A percentile compares a stretch with the other conserved stretches of the same genome.
phyloP scores from a whole-genome alignment of 2,888 invertebrate species.

The Callyntrura guangdongensis region DNA sequence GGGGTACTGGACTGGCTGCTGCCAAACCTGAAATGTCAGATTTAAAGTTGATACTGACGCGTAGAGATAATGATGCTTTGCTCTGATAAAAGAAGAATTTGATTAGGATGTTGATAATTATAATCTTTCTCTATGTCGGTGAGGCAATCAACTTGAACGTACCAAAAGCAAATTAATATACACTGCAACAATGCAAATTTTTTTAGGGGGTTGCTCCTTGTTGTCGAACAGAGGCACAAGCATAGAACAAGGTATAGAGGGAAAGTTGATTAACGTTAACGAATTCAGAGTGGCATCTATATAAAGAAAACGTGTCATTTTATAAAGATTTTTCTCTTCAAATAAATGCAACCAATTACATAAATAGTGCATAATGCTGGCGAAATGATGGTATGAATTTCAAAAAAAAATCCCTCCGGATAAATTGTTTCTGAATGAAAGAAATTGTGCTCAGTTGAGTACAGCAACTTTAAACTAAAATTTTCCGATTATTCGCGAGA shows the following conservation, averaged over 20 bases:
- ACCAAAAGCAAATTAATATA: not conserved
- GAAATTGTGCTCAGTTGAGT: not conserved
- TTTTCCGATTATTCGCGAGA: not conserved
- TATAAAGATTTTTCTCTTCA: no score
- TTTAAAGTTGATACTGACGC: constrained; percentile 36
- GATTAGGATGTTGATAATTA: constrained; percentile 57
- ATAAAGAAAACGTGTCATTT: no score
- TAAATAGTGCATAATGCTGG: no score
- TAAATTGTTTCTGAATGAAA: no score
- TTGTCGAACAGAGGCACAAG: no score
- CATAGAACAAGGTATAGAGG: no score
- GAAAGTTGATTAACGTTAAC: no score
- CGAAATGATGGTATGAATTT: no score
- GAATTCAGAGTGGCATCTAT: no score
- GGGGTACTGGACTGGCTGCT: constrained; percentile 33
- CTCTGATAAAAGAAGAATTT: constrained; percentile 21
- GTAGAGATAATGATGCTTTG: constrained; percentile 2
- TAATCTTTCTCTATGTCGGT: not conserved
- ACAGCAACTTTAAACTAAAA: not conserved
- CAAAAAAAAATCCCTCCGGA: no score
- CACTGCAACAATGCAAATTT: not conserved
- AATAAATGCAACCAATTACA: no score
- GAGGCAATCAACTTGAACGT: not conserved
- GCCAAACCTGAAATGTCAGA: constrained; percentile 46
- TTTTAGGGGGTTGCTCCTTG: not conserved